These are phyloP conservation scores for Aphodius granarius DNA, from an alignment of 2,888 invertebrate species.

Conservation along the genomic window DNA sequence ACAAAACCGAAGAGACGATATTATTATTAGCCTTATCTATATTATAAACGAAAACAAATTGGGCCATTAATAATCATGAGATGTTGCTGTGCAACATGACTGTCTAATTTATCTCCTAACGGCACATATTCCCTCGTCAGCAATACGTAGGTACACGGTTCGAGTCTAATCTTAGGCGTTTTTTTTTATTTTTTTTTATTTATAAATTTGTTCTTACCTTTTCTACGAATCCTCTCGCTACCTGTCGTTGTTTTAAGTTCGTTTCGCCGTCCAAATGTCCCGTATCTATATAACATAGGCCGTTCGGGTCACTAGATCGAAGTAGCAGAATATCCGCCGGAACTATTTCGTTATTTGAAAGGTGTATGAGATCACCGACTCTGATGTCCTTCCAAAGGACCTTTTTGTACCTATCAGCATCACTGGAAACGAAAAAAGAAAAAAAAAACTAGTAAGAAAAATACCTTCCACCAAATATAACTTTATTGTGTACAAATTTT, in stretches of 20 bases:
- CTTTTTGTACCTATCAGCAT: constrained; percentile 79
- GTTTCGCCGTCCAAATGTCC: constrained; percentile 96
- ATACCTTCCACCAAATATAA: too few relatives aligned
- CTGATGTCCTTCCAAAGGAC: constrained; percentile 88
- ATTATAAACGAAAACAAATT: not conserved
- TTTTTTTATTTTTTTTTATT: not conserved
- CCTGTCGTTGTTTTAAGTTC: constrained; percentile 90
- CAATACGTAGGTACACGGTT: not conserved
- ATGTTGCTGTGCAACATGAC: not conserved
- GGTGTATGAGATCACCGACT: constrained; percentile 92
- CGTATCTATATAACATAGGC: constrained; percentile 92
- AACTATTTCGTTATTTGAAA: constrained; percentile 95
- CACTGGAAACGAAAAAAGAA: constrained; percentile 61
- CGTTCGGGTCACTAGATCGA: constrained; percentile 84
- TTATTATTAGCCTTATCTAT: not conserved
- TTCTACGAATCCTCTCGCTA: constrained; percentile 74
- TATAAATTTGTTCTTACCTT: constrained; percentile 56
- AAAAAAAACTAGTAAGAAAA: not conserved
- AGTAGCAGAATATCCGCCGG: constrained; percentile 94
- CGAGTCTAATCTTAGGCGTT: not conserved
- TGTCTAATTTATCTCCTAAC: not conserved
- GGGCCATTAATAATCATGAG: not conserved
- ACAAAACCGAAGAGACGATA: too few relatives aligned
- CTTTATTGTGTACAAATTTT: too few relatives aligned
- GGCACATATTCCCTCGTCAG: too few relatives aligned